Evolutionary conservation across 2,113 vertebrate genomes (phyloP).

Genomic region (Talpa occidentalis): DNA sequence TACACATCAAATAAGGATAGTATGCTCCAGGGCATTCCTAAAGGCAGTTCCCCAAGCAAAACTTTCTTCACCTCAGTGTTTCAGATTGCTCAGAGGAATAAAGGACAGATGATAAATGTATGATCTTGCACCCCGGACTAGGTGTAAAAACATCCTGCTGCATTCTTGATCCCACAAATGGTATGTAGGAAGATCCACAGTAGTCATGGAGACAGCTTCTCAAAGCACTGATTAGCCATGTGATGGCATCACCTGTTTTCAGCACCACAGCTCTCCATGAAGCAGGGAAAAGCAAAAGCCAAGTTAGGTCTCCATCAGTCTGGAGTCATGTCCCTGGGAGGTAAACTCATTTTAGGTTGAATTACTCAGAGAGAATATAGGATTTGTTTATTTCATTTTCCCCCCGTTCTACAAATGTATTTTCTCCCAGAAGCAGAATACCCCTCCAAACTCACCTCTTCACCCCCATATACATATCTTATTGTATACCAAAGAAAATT

Average conservation of each 20-base stretch:
- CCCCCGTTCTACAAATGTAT: conserved; percentile 57
- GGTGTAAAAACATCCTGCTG: neutral
- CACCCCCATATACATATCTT: conserved; percentile 69
- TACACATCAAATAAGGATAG: neutral
- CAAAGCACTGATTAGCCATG: neutral
- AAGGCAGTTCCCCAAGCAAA: neutral
- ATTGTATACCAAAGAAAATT: conserved; percentile 87
- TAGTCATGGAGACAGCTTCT: conserved; percentile 55
- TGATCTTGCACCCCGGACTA: neutral
- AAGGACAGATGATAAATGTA: neutral
- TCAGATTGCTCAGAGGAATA: neutral
- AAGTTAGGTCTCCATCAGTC: conserved; percentile 36
- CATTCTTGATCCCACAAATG: conserved; percentile 36
- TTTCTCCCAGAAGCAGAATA: conserved; percentile 77
- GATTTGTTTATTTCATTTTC: neutral
- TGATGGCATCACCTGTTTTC: conserved; percentile 45
- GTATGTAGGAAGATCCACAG: neutral
- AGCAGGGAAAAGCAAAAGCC: neutral
- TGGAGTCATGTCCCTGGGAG: neutral
- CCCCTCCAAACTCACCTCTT: conserved; percentile 32
- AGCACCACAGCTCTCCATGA: neutral
- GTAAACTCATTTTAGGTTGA: conserved; percentile 67
- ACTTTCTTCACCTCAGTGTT: neutral
- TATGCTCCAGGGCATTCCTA: neutral
- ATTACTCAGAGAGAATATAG: neutral